phyloP scores from a whole-genome alignment of 2,113 vertebrate genomes.

The Notothenia coriiceps region DNA sequence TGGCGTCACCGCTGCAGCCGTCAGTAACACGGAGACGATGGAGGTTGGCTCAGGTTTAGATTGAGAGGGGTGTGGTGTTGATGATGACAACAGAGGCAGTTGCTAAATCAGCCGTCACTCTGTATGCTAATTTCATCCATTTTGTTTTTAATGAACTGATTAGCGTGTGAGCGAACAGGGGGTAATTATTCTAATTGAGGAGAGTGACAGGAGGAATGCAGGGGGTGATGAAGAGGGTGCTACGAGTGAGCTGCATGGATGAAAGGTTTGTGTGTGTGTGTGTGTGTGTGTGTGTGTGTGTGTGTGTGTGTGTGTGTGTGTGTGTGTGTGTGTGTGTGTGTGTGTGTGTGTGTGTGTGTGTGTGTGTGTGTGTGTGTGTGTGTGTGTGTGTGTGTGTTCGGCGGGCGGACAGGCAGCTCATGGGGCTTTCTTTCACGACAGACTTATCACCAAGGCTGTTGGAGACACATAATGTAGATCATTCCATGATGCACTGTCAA shows the following conservation, averaged over 20 bases:
- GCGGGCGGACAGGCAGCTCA: slow-evolving; percentile 10
- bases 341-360: too few species aligned
- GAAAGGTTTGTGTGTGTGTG: slow-evolving; percentile 22
- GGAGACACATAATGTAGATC: slow-evolving; percentile 53
- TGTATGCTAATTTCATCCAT: slow-evolving; percentile 85
- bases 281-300: slow-evolving; percentile 7
- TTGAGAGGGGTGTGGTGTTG: slow-evolving; percentile 20
- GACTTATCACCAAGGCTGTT: slow-evolving; percentile 54
- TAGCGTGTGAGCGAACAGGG: slow-evolving; percentile 83
- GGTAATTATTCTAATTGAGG: slow-evolving; percentile 86
- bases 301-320: background rate
- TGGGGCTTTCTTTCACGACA: slow-evolving; percentile 63
- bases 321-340: too few species aligned
- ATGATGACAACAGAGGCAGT: slow-evolving; percentile 72
- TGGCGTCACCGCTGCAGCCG: slow-evolving; percentile 46
- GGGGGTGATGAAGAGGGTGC: slow-evolving; percentile 68
- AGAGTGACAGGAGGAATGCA: slow-evolving; percentile 80
- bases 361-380: too few species aligned
- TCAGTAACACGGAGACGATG: slow-evolving; percentile 38
- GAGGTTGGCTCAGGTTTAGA: slow-evolving; percentile 55
- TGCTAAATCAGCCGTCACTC: slow-evolving; percentile 81
- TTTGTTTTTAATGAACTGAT: slow-evolving; percentile 89
- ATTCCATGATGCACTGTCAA: slow-evolving; percentile 58
- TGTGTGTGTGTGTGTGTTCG: too few species aligned
- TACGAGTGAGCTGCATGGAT: slow-evolving; percentile 51